phyloP scores from a whole-genome alignment of 2,113 vertebrate genomes.

The Poecilia latipinna region DNA sequence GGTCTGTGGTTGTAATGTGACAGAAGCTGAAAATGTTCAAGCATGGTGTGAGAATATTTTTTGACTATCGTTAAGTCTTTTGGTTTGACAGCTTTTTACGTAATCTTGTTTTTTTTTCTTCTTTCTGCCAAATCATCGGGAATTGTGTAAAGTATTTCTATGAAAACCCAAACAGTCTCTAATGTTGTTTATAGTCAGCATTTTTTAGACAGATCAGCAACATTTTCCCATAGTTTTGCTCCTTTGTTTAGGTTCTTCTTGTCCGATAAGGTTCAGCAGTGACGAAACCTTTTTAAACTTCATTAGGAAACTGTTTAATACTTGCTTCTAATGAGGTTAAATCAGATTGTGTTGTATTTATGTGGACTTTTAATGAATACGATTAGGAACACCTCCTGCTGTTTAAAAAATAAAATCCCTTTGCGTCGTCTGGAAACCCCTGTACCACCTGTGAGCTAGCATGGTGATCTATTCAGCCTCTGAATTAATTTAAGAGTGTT shows the following conservation, averaged over 20 bases:
- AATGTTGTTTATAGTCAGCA: neutral
- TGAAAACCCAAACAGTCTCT: neutral
- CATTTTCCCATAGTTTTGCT: neutral
- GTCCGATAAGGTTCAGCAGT: neutral
- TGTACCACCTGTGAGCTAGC: neutral
- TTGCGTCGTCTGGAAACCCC: neutral
- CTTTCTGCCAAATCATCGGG: neutral
- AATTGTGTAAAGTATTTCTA: neutral
- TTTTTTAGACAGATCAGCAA: neutral
- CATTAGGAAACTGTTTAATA: neutral
- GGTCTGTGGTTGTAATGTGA: no score
- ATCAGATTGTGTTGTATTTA: neutral
- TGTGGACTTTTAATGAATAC: neutral
- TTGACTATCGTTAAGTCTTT: neutral
- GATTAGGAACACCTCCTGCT: slow-evolving; percentile 1
- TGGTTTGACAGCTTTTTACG: neutral
- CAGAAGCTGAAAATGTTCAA: neutral
- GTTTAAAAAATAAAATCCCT: neutral
- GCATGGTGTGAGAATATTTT: neutral
- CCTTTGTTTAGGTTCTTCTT: neutral
- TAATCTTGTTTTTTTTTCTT: neutral
- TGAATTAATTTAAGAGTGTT: neutral
- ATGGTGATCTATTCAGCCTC: neutral
- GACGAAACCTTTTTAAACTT: neutral
- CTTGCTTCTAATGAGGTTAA: neutral